Evolutionary conservation across 2,888 invertebrate species (phyloP), one percentile per base, ranked within the genome.

Genomic region (Lasioglossum marginatum): DNA sequence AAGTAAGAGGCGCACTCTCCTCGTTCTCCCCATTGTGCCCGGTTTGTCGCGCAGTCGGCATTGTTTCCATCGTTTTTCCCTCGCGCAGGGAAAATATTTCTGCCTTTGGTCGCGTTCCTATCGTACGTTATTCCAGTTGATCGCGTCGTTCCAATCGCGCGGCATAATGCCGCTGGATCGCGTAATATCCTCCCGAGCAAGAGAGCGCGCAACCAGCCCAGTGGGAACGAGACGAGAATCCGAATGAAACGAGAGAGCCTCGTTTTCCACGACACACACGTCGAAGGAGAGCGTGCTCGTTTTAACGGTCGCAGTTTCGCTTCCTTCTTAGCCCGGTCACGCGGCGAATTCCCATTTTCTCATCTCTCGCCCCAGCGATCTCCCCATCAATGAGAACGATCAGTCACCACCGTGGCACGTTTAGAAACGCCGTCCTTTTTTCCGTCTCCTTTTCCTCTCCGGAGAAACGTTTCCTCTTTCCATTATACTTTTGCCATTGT

Each of bases 301-400:
- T 72, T 68, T 76, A 80, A 70, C 76, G 45, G 34, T 71, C 70
- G 60, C 52, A 48, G 82, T 78, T 60, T 71, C 77, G 74, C 70
- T 71, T 77, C 45, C 60, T 77, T 27, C 73, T 23, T 52, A 23
- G 52, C 52, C 23, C 23, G 52, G 52, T 23, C 52, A 52, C 52
- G 52, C 52, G 52, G 45, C 40, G 60, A 73, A 77, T 79, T 84
- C 77, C 82, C 79, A 23, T 79, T 83, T 82, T 76, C 82, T 82
- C 77, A 48, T 57, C 80, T 52, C 52, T 52, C 23, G 70, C 75
- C 70, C 40, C 60, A 37, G 23, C 71, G 63, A 79, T 63, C 76
- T 81, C 82, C 77, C 66, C 81, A 91, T 87, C 89, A 87, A 83
- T 90, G 88, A 84, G 85, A 91, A 89, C 87, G 74, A 88, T 88